Evolutionary conservation across 2,888 invertebrate genomes (phyloP).

Genomic region (Polylopha cassiicola): DNA sequence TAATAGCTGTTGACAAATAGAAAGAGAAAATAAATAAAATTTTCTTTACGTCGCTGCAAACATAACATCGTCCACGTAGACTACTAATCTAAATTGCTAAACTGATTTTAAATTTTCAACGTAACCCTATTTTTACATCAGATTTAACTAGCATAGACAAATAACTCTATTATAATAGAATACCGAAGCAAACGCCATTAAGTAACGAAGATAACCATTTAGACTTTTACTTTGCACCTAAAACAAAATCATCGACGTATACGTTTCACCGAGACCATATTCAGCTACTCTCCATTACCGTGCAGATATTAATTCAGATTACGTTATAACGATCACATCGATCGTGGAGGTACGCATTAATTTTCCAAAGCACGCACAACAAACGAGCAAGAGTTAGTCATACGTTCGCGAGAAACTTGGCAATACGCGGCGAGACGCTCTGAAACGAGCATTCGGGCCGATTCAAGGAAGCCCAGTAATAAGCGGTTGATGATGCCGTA

Average conservation of each 20-base stretch:
- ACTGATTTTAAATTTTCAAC: too few relatives aligned
- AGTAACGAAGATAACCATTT: too few relatives aligned
- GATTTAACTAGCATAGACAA: too few relatives aligned
- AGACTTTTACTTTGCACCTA: too few relatives aligned
- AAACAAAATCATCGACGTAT: too few relatives aligned
- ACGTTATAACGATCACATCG: slow-evolving; percentile 32
- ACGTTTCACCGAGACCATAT: too few relatives aligned
- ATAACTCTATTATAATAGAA: too few relatives aligned
- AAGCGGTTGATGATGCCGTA: slow-evolving; percentile 42
- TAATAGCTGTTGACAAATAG: slow-evolving; percentile 82
- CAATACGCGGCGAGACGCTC: slow-evolving; percentile 7
- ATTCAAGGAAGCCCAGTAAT: slow-evolving; percentile 40
- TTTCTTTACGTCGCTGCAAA: too few relatives aligned
- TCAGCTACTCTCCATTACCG: too few relatives aligned
- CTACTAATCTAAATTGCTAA: not conserved
- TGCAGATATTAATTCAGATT: slow-evolving; percentile 38
- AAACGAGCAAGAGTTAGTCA: slow-evolving; percentile 13
- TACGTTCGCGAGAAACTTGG: not conserved
- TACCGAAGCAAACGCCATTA: too few relatives aligned
- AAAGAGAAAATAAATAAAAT: slow-evolving; percentile 21
- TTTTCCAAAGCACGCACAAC: slow-evolving; percentile 36
- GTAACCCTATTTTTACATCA: too few relatives aligned
- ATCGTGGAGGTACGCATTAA: slow-evolving; percentile 27
- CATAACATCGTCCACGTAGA: slow-evolving; percentile 1
- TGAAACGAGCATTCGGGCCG: slow-evolving; percentile 20